These are phyloP conservation scores for Cacoxenus indagator DNA, from an alignment of 2,888 invertebrate species.

Conservation along the genomic window DNA sequence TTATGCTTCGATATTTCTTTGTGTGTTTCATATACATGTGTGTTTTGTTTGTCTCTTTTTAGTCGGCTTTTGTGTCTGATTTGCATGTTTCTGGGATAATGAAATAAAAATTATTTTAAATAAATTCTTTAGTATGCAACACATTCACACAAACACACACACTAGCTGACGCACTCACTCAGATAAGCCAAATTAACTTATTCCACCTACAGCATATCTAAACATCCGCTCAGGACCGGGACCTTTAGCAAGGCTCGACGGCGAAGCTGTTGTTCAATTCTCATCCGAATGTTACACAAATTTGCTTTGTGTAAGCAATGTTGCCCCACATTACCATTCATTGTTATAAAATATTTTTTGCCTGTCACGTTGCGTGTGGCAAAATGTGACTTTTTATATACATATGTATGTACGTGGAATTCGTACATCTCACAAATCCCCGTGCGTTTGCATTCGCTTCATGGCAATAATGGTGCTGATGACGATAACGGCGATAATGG, in stretches of 20 bases:
- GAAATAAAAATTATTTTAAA: constrained; percentile 10
- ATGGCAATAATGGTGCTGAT: not conserved
- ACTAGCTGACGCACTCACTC: no score
- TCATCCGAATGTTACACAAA: not conserved
- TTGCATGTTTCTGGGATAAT: not conserved
- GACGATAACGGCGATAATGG: not conserved
- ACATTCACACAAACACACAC: not conserved
- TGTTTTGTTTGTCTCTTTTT: not conserved
- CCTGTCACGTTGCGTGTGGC: not conserved
- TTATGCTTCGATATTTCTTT: no score
- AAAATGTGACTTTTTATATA: not conserved
- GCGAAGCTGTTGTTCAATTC: not conserved
- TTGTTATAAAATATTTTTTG: not conserved
- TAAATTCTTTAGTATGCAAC: constrained; percentile 6
- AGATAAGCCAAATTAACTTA: no score
- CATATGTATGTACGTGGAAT: not conserved
- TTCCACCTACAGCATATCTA: not conserved
- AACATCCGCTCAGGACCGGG: not conserved
- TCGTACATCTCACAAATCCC: not conserved
- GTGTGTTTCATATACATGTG: no score
- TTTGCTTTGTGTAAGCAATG: not conserved
- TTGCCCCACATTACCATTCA: not conserved
- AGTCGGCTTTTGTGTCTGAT: not conserved
- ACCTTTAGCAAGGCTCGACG: not conserved
- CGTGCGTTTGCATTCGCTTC: not conserved